Percentiles rank a stretch among this genome's conserved stretches.
phyloP scores from a whole-genome alignment of 2,797 vertebrate species.

The Sebastes nivosus region DNA sequence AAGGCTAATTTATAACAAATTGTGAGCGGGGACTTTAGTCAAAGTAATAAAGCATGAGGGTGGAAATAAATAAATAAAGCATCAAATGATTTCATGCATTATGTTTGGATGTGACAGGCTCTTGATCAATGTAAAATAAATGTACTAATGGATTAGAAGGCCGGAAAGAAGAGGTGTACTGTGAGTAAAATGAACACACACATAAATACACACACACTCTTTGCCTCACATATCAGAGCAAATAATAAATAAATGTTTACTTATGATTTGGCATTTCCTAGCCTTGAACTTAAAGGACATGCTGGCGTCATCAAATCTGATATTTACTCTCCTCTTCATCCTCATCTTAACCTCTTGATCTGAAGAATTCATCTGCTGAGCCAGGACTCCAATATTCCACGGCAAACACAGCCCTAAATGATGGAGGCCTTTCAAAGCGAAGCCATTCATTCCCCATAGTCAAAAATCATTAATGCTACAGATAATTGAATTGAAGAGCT shows the following conservation, averaged over 20 bases:
- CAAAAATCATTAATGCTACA: slow-evolving; percentile 78
- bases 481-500: slow-evolving; percentile 76
- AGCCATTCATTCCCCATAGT: slow-evolving; percentile 65
- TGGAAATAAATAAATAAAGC: slow-evolving; percentile 48
- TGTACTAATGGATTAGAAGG: neutral
- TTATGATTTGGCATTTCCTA: slow-evolving; percentile 18
- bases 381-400: slow-evolving; percentile 24
- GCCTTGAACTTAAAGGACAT: slow-evolving; percentile 16
- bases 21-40: slow-evolving; percentile 22
- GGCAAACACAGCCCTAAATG: slow-evolving; percentile 39
- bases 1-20: slow-evolving; percentile 55
- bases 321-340: slow-evolving; percentile 45
- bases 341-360: slow-evolving; percentile 49
- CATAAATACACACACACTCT: neutral
- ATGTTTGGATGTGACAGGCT: slow-evolving; percentile 21
- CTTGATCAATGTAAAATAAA: slow-evolving; percentile 26
- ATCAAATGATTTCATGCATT: slow-evolving; percentile 36
- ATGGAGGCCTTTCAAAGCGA: slow-evolving; percentile 56
- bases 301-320: slow-evolving; percentile 37
- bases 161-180: neutral
- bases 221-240: neutral
- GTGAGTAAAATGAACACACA: neutral
- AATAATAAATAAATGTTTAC: slow-evolving; percentile 48
- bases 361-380: slow-evolving; percentile 19
- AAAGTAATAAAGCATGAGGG: slow-evolving; percentile 43